Evolutionary conservation across 2,888 invertebrate species (phyloP).

Genomic region (Cylindroiulus punctatus): DNA sequence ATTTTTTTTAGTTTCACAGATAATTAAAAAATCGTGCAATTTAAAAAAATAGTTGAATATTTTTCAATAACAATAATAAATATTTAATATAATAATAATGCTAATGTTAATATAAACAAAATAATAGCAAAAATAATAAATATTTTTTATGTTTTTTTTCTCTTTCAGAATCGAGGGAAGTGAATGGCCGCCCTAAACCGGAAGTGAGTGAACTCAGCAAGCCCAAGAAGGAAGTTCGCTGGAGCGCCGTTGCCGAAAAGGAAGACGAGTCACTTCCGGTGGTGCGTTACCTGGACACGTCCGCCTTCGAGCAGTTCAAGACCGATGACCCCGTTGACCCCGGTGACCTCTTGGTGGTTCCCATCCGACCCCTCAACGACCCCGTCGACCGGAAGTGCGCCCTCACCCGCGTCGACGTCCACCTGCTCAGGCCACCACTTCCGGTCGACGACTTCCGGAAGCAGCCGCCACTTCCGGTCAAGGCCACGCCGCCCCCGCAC

Average conservation of each 20-base stretch:
- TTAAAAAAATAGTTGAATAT: too few species aligned
- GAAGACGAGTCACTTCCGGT: not conserved
- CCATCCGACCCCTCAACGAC: not conserved
- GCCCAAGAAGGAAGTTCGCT: conserved; percentile 10
- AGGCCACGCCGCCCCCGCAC: not conserved
- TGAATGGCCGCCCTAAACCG: not conserved
- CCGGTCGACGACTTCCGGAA: not conserved
- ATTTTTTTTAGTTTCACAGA: too few species aligned
- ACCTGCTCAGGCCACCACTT: not conserved
- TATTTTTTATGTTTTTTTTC: not conserved
- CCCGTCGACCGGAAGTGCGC: not conserved
- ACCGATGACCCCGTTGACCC: not conserved
- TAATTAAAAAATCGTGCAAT: too few species aligned
- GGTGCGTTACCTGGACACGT: not conserved
- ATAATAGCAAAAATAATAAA: too few species aligned
- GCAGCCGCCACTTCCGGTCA: not conserved
- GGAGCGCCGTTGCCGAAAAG: not conserved
- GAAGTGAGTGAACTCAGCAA: not conserved
- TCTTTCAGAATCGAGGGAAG: not conserved
- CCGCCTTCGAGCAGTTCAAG: not conserved
- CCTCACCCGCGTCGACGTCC: not conserved
- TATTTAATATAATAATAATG: too few species aligned
- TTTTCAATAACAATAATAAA: too few species aligned
- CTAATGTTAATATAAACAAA: too few species aligned
- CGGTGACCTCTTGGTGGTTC: not conserved